Evolutionary conservation across 1,140 invertebrate species (phyloP).

Genomic region (Coelopa frigida): DNA sequence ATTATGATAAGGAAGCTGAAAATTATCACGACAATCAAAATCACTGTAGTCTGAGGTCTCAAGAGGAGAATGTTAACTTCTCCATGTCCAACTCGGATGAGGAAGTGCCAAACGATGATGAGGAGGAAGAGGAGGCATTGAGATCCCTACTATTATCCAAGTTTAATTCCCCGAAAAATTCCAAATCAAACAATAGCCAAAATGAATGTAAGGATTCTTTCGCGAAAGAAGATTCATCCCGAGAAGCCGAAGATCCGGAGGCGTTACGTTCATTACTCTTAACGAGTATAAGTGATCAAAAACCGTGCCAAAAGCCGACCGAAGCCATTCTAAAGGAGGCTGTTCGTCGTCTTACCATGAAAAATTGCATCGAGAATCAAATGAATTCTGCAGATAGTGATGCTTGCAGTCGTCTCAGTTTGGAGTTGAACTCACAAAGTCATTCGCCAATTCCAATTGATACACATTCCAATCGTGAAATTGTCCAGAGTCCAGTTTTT

Average conservation of each 20-base stretch:
- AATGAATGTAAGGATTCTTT: background rate
- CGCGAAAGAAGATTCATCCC: background rate
- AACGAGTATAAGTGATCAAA: constrained; percentile 23
- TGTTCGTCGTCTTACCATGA: constrained; percentile 22
- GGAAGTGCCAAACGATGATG: constrained; percentile 17
- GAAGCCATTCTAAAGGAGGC: constrained; percentile 33
- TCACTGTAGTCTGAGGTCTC: no score
- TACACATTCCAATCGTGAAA: no score
- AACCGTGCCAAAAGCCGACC: constrained; percentile 17
- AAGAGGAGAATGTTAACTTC: no score
- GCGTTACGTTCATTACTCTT: constrained; percentile 21
- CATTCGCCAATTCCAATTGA: no score
- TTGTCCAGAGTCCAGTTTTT: no score
- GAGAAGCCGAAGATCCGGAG: constrained; percentile 29
- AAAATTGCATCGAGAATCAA: no score
- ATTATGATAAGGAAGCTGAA: no score
- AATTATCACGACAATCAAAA: no score
- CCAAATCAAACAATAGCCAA: constrained; percentile 8
- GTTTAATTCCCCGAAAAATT: constrained; percentile 13
- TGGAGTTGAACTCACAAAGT: no score
- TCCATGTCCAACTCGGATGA: no score
- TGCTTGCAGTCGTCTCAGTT: no score
- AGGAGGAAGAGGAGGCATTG: constrained; percentile 34
- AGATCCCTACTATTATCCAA: constrained; percentile 33
- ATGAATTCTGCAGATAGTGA: no score